Percentiles rank a stretch among this genome's conserved stretches.
Evolutionary conservation across 2,113 vertebrate species (phyloP).

Genomic region (Catharus minimus): DNA sequence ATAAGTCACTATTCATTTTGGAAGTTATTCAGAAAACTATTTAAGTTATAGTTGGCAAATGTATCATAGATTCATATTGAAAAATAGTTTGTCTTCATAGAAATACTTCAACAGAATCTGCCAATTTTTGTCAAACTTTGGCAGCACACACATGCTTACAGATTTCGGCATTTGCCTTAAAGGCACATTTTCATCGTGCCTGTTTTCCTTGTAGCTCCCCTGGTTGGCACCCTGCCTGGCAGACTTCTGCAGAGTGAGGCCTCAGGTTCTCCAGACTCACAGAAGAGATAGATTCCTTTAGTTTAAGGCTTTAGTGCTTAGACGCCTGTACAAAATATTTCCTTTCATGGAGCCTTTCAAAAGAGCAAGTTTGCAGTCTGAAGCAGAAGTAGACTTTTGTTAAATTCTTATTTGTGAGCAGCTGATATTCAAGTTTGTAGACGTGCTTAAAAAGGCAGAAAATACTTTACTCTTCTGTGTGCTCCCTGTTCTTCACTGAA

Average conservation of each 20-base stretch:
- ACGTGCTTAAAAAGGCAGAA: not conserved
- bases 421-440: not conserved
- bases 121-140: slow-evolving; percentile 49
- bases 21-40: not conserved
- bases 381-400: not conserved
- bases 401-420: not conserved
- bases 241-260: not conserved
- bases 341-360: not conserved
- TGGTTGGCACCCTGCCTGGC: slow-evolving; percentile 9
- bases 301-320: not conserved
- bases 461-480: not conserved
- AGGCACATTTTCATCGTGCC: slow-evolving; percentile 9
- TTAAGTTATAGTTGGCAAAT: not conserved
- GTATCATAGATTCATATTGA: not conserved
- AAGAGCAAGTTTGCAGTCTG: not conserved
- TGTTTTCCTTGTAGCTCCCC: slow-evolving; percentile 2
- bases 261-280: not conserved
- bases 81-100: slow-evolving; percentile 27
- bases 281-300: not conserved
- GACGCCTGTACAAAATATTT: not conserved
- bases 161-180: slow-evolving; percentile 14
- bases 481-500: not conserved
- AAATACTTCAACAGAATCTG: slow-evolving; percentile 30
- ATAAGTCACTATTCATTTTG: not conserved
- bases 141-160: slow-evolving; percentile 22